Base-by-base conservation (phyloP, 1,140 invertebrate species). In the Phymastichus coffea region DNA sequence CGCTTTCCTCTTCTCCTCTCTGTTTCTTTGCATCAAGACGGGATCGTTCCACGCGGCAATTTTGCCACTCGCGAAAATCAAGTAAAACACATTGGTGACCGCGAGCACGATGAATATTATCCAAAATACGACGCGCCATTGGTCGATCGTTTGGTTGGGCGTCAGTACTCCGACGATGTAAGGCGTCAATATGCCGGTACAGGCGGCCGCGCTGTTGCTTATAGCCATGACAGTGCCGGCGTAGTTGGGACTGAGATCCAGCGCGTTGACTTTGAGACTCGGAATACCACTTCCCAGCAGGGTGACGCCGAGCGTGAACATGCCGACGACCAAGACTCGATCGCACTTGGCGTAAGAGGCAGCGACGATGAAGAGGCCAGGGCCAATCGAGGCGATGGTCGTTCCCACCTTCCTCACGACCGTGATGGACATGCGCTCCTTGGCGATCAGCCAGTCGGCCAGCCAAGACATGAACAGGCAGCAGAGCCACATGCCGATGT, bases 51-150 rank as follows among this genome's bases (percentile, higher is more conserved):
- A 91, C 62, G 82, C 82, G 58, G 90, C 88, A 37, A 87, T 82
- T 58, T 90, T 84, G 0, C 86, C 88, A 38, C 86, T 87, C 0
- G 86, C 88, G 76, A 85, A 87, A 4, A 91, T 69, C 6, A 88
- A 76, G 67, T 89, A 95, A 6, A 93, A 71, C 9, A 90, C 64
- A 57, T 89, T 91, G 0, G 91, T 91, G 14, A 87, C 69, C 4
- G 86, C 77, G 62, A 92, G 90, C 0, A 93, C 84, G 0, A 72
- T 87, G 30, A 91, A 82, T 1, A 88, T 84, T 55, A 94, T 88
- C 87, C 90, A 94, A 71, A 94, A 94, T 1, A 94, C 90, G 3
- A 84, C 72, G 55, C 89, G 81, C 93, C 93, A 95, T 78, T 93
- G 85, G 4, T 82, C 76, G 20, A 88, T 66, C 4, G 85, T 85